Evolutionary conservation across 2,113 vertebrate species (phyloP).

Genomic region (Falcunculus frontatus): DNA sequence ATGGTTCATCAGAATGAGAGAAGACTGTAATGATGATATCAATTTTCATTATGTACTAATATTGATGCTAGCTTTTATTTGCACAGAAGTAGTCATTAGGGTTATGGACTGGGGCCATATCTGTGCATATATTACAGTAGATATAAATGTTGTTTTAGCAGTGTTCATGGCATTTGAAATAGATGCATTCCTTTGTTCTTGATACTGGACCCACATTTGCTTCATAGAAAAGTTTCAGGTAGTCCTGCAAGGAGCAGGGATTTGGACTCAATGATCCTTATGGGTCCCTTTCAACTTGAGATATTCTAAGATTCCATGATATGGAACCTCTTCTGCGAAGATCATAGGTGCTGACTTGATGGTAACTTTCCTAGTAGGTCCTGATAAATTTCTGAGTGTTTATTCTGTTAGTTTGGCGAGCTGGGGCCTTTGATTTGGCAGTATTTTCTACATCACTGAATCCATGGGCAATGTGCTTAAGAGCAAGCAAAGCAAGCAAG

Average conservation of each 20-base stretch:
- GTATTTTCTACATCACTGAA: neutral
- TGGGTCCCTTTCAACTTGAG: neutral
- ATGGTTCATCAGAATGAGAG: neutral
- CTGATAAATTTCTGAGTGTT: neutral
- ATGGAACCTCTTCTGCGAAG: neutral
- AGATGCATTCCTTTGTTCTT: neutral
- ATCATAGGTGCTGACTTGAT: neutral
- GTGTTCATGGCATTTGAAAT: neutral
- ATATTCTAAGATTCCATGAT: neutral
- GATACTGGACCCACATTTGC: neutral
- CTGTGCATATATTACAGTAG: neutral
- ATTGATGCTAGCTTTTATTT: neutral
- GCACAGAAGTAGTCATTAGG: neutral
- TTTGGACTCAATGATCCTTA: neutral
- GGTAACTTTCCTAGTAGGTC: neutral
- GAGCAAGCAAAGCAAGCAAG: neutral
- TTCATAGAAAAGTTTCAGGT: neutral
- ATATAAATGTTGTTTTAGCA: neutral
- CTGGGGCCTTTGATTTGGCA: neutral
- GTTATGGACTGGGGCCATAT: neutral
- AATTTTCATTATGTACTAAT: neutral
- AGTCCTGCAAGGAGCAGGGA: neutral
- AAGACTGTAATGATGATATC: neutral
- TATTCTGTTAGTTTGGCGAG: neutral
- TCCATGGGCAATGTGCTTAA: neutral